Evolutionary conservation across 2,797 vertebrate genomes (phyloP), one percentile per base, ranked within the genome.

Genomic region (Rachycentron canadum): DNA sequence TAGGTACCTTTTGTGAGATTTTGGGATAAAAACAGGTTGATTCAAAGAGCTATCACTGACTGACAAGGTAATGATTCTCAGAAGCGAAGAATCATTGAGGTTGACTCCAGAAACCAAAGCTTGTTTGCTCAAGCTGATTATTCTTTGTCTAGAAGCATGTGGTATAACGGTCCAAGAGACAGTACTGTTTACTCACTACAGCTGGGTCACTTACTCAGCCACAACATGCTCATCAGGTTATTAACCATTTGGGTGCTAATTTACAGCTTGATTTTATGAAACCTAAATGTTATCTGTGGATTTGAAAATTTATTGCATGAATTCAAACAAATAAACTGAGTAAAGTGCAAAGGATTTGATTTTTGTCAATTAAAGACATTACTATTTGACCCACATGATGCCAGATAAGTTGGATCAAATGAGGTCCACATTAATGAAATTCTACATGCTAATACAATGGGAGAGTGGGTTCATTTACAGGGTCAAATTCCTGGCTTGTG

Each of bases 71-170:
- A 69, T 71, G 70, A 84, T 77, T 86, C 86, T 79, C 65, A 78
- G 69, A 73, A 64, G 60, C 66, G 71, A 76, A n/a, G 55, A 78
- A 84, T 90, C 78, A 60, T 85, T 82, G 61, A 78, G 68, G 60
- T 78, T 80, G 66, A 81, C 70, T 81, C 58, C 38, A 69, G 45
- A 71, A 72, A 81, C 17, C 63, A 66, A 76, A 65, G 69, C 50
- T 36, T 73, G 75, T 84, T 89, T 89, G 47, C 58, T 63, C 50
- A 69, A 84, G 76, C 9, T 76, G 76, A 87, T 82, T 85, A 69
- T 64, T 67, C 59, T 76, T 73, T 83, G 78, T 75, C 60, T 79
- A 49, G 38, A 45, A 75, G 50, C 60, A 11, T 5, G n/a, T 16
- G 41, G 17, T n/a, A 69, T 63, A 84, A 83, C 65, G 62, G 41